These are phyloP conservation scores for Trachythela sp. DNA, from an alignment of 64 coral and sea anemone genomes.

Conservation along the genomic window DNA sequence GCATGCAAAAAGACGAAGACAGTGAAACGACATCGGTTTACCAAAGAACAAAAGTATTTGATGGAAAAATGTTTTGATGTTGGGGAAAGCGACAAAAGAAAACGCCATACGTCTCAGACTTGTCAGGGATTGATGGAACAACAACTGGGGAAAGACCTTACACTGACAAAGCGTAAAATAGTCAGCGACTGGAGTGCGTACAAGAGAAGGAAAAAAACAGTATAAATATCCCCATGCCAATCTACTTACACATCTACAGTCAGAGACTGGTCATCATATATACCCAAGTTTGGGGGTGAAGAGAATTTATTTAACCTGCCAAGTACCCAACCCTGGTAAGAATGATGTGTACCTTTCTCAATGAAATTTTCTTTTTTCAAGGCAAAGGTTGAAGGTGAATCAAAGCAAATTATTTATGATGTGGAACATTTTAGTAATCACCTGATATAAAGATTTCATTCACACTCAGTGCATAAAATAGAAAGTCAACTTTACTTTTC, in stretches of 20 bases:
- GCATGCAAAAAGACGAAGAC: background rate
- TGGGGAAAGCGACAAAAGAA: background rate
- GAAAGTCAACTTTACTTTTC: no score
- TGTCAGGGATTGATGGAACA: background rate
- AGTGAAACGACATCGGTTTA: background rate
- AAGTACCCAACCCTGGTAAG: no score
- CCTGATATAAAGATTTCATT: no score
- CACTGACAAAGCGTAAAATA: background rate
- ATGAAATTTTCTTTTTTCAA: no score
- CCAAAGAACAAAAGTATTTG: background rate
- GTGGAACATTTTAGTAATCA: no score
- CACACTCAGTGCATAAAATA: no score
- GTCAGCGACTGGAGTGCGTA: background rate
- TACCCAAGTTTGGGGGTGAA: no score
- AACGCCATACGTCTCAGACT: background rate
- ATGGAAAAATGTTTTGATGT: constrained; percentile 4
- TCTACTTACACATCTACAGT: background rate
- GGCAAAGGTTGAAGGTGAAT: no score
- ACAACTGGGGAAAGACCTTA: background rate
- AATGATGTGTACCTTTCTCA: no score
- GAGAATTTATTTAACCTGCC: no score
- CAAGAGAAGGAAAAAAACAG: background rate
- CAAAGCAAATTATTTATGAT: no score
- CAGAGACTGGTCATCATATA: no score
- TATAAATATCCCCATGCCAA: background rate